phyloP scores from a whole-genome alignment of 2,113 vertebrate species.

The Hemiprocne comata region DNA sequence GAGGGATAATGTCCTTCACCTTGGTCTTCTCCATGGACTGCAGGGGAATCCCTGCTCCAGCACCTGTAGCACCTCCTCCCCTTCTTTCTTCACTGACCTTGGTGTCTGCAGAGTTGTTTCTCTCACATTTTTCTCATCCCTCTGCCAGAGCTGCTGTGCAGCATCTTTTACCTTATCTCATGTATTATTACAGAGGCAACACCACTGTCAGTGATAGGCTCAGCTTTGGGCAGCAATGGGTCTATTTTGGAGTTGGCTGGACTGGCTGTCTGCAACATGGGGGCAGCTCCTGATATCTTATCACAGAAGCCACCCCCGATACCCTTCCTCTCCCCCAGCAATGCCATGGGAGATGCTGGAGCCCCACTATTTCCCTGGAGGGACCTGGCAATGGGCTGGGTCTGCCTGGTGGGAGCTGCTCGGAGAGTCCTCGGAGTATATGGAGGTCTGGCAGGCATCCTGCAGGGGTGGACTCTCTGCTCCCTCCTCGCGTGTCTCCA shows the following conservation, averaged over 20 bases:
- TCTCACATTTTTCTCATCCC: neutral
- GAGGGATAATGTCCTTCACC: too few relatives aligned
- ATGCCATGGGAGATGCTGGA: neutral
- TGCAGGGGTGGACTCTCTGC: neutral
- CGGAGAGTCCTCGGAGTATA: accelerated
- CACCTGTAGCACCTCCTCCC: neutral
- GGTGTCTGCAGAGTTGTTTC: neutral
- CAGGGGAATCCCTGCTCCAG: neutral
- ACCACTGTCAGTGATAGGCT: neutral
- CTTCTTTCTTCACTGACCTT: neutral
- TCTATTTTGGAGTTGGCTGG: neutral
- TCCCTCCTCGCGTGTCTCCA: neutral
- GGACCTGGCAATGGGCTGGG: neutral
- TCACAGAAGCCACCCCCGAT: neutral
- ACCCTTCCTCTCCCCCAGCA: neutral
- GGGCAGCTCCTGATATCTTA: neutral
- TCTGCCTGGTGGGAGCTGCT: neutral
- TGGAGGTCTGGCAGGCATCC: neutral
- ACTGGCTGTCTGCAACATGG: neutral
- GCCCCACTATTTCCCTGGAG: neutral
- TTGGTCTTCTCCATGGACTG: neutral
- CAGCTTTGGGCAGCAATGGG: neutral
- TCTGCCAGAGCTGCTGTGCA: neutral
- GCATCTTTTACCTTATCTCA: neutral
- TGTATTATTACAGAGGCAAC: neutral